Conservation (phyloP, 2,113 vertebrate species). For the Cygnus buccinator region DNA sequence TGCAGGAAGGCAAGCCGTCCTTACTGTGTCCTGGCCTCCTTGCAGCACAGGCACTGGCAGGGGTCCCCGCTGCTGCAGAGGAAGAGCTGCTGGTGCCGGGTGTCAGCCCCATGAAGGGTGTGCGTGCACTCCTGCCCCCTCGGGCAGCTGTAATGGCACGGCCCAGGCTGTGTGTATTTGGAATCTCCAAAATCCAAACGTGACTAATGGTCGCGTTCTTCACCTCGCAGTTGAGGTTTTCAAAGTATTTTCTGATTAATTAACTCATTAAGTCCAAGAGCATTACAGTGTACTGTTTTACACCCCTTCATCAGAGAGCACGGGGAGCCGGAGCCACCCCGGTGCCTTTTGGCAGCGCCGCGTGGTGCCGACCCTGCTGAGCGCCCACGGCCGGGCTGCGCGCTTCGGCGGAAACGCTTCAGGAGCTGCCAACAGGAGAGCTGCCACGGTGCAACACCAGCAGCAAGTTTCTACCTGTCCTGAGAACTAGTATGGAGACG, state of each 20-base stretch:
- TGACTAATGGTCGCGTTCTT: not conserved
- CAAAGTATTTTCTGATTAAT: constrained; percentile 32
- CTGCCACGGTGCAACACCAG: not conserved
- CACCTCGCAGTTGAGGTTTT: constrained; percentile 9
- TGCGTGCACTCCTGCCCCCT: rapidly evolving
- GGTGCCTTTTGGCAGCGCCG: no score
- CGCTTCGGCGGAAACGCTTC: not conserved
- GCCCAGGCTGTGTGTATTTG: not conserved
- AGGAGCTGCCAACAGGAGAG: not conserved
- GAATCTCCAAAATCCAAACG: not conserved
- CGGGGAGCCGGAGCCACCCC: not conserved
- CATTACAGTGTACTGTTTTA: not conserved
- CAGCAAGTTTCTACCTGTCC: not conserved
- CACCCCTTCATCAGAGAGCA: not conserved
- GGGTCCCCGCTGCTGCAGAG: not conserved
- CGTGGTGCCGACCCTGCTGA: no score
- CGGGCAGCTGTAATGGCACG: not conserved
- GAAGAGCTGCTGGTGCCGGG: rapidly evolving
- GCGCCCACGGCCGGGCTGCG: no score
- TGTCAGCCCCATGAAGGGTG: not conserved
- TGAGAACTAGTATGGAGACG: not conserved
- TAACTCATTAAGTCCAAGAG: constrained; percentile 22
- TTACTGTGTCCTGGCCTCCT: not conserved
- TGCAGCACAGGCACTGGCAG: not conserved
- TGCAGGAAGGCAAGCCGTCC: not conserved